phyloP scores from a whole-genome alignment of 2,888 invertebrate species.

The Iphiclides podalirius region DNA sequence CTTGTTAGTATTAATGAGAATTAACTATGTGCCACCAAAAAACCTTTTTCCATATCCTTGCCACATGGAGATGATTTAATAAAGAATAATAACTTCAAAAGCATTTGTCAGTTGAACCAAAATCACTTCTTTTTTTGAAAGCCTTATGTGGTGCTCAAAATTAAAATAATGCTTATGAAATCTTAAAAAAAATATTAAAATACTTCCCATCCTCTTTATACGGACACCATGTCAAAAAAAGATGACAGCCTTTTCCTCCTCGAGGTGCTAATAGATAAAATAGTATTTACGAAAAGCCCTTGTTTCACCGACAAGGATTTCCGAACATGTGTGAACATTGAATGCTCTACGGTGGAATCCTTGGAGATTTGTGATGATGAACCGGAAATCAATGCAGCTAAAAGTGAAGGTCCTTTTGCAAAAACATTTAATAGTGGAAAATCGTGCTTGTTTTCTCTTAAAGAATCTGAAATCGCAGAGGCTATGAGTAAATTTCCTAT shows the following conservation, averaged over 20 bases:
- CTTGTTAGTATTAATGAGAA: too few species aligned
- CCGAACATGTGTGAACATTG: conserved; percentile 82
- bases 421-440: conserved; percentile 82
- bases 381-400: conserved; percentile 54
- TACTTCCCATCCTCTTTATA: conserved; percentile 57
- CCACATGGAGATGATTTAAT: too few species aligned
- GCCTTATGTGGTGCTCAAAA: conserved; percentile 29
- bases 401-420: conserved; percentile 58
- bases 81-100: too few species aligned
- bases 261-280: conserved; percentile 82
- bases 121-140: conserved; percentile 31
- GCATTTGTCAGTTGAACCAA: neutral
- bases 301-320: conserved; percentile 69
- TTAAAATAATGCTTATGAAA: conserved; percentile 31
- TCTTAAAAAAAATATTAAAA: conserved; percentile 36
- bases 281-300: conserved; percentile 60
- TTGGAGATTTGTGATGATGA: conserved; percentile 83
- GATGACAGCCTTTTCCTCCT: conserved; percentile 82
- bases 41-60: too few species aligned
- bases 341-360: conserved; percentile 79
- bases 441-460: conserved; percentile 84
- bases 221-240: conserved; percentile 54
- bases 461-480: conserved; percentile 71
- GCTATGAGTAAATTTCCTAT: conserved; percentile 79
- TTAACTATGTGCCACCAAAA: too few species aligned